A percentile compares a stretch with the other conserved stretches of the same genome.
phyloP scores from a whole-genome alignment of 2,888 invertebrate species.

The Habrosyne pyritoides region DNA sequence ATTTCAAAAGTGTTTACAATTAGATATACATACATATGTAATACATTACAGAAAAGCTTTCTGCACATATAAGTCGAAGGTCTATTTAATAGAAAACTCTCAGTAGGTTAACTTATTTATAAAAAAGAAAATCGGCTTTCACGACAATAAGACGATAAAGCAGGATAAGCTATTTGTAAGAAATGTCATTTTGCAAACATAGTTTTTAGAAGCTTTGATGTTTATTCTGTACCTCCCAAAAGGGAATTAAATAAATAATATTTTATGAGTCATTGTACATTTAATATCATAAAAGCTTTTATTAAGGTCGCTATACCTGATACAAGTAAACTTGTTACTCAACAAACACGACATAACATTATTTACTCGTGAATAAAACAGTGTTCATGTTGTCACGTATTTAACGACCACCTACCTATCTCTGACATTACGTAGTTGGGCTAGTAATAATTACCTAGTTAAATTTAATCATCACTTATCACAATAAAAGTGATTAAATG shows the following conservation, averaged over 20 bases:
- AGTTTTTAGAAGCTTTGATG: neutral
- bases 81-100: neutral
- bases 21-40: neutral
- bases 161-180: neutral
- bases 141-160: neutral
- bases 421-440: no score
- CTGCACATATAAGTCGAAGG: neutral
- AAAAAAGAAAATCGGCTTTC: constrained; percentile 5
- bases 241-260: neutral
- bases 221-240: neutral
- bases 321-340: neutral
- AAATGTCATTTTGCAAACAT: neutral
- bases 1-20: neutral
- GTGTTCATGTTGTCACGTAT: no score
- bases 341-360: no score
- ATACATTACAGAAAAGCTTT: neutral
- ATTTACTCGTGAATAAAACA: no score
- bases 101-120: neutral
- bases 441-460: no score
- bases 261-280: neutral
- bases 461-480: no score
- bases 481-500: no score
- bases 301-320: no score
- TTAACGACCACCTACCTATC: no score
- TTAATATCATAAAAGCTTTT: neutral